Evolutionary conservation across 2,888 invertebrate species (phyloP).

Genomic region (Matsumyia berberina): DNA sequence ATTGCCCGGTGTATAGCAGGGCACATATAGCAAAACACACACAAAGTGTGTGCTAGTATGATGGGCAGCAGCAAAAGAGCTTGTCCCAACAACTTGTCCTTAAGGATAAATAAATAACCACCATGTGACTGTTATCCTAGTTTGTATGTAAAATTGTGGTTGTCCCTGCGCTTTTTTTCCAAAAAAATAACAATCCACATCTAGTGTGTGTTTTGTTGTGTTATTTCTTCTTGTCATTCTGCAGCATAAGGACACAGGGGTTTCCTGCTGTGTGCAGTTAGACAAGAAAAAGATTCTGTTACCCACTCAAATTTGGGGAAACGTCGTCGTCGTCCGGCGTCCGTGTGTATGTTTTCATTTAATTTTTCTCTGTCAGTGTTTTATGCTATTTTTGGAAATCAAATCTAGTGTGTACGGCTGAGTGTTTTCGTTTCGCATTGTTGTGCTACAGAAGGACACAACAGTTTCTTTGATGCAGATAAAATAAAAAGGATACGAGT

Average conservation of each 20-base stretch:
- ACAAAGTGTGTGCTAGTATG: constrained; percentile 27
- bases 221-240: constrained; percentile 18
- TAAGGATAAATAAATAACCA: constrained; percentile 64
- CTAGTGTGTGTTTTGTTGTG: constrained; percentile 1
- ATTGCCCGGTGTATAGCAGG: constrained; percentile 11
- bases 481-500: no score
- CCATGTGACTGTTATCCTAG: constrained; percentile 52
- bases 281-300: constrained; percentile 15
- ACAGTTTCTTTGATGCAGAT: no score
- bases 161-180: neutral
- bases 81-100: constrained; percentile 59
- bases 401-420: no score
- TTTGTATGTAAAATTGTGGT: constrained; percentile 39
- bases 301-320: neutral
- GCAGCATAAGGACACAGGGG: constrained; percentile 2
- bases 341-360: constrained; percentile 9
- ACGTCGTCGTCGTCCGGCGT: neutral
- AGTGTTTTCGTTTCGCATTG: no score
- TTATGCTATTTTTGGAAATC: neutral
- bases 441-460: no score
- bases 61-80: constrained; percentile 51
- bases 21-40: neutral
- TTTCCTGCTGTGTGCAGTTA: neutral
- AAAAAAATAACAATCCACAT: constrained; percentile 7
- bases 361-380: neutral